Evolutionary conservation across 2,113 vertebrate species (phyloP), one percentile per base, ranked within the genome.

Genomic region (Eleginops maclovinus): DNA sequence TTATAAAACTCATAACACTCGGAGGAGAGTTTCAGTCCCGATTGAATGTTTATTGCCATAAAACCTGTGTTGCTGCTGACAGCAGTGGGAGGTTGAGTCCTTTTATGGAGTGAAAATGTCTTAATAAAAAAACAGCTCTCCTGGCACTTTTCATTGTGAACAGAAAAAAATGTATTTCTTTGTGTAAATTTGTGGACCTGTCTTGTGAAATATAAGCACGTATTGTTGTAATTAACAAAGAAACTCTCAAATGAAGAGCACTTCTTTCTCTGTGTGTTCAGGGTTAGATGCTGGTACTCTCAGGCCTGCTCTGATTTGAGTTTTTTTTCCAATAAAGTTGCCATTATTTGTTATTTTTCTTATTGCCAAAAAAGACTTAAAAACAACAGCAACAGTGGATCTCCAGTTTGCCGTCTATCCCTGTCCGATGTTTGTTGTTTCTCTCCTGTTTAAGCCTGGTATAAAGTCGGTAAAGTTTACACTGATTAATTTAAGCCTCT

Each of bases 11-110:
- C 74, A 76, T 75, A 87, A 87, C 46, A 83, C 63, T 49, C 46
- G 3, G 67, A 79, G 72, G 64, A 84, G 72, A 66, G 63, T 77
- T 87, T 86, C 44, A 22, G 58, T 71, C 64, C 60, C 75, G 84
- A 84, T 66, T 74, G 68, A 89, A 82, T 84, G 79, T 87, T 83
- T 85, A 85, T 70, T 81, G 85, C 81, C 62, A 81, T 76, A 83
- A 83, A 73, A 72, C 67, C 54, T 69, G 56, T 75, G 70, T 81
- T 54, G 53, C 75, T 63, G 55, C 75, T 71, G 81, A 68, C 77
- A 79, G 53, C 49, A 0, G 13, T 76, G 43, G 59, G 53, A 84
- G 70, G 49, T 53, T 47, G 43, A 82, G 56, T 77, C 73, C 60
- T 67, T 78, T 76, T 66, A 74, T 31, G 22, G 61, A 72, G 53